Evolutionary conservation across 2,113 vertebrate genomes (phyloP).

Genomic region (Cheirogaleus medius): DNA sequence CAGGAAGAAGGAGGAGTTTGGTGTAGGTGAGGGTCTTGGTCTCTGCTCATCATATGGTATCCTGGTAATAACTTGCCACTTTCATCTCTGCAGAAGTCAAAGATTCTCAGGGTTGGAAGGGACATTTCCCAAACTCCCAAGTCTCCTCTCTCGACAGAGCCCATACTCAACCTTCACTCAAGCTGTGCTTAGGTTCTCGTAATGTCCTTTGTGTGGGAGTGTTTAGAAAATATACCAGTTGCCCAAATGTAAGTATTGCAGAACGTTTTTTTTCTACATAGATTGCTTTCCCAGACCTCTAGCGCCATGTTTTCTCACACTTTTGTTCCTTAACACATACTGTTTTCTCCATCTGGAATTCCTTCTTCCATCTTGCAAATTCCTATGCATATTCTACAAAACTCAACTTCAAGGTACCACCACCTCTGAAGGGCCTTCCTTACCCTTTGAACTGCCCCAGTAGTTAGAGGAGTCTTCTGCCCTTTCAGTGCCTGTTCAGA

Average conservation of each 20-base stretch:
- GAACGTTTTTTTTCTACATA: not conserved
- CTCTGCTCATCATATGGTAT: not conserved
- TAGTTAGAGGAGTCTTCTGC: not conserved
- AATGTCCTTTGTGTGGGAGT: not conserved
- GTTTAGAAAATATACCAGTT: not conserved
- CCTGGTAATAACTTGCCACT: not conserved
- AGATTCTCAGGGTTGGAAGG: not conserved
- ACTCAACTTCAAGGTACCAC: not conserved
- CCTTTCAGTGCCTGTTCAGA: not conserved
- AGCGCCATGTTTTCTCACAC: not conserved
- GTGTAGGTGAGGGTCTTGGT: not conserved
- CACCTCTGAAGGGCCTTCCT: not conserved
- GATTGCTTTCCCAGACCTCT: not conserved
- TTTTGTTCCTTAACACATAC: not conserved
- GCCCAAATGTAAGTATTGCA: not conserved
- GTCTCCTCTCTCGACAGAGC: not conserved
- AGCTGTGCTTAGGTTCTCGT: not conserved
- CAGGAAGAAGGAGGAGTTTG: not conserved
- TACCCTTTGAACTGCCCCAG: not conserved
- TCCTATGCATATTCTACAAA: not conserved
- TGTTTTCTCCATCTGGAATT: not conserved
- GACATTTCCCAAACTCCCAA: not conserved
- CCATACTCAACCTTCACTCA: not conserved
- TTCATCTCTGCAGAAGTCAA: not conserved
- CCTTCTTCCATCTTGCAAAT: not conserved